Evolutionary conservation across 1,140 invertebrate genomes (phyloP).

Genomic region (Papilio helenus): DNA sequence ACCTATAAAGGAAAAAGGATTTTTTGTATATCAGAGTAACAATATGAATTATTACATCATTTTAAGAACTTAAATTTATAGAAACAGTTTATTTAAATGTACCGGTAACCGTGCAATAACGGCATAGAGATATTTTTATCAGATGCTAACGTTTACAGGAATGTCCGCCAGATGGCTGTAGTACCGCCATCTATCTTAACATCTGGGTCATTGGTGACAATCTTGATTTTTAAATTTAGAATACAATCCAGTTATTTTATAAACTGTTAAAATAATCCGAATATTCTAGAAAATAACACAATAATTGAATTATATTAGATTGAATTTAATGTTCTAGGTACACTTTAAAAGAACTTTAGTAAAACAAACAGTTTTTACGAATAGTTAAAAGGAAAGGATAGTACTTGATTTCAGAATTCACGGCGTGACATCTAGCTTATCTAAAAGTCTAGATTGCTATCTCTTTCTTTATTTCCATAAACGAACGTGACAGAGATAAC

Average conservation of each 20-base stretch:
- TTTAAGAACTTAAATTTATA: not conserved
- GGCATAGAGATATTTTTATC: not conserved
- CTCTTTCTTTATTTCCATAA: conserved; percentile 2
- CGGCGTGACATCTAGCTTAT: not conserved
- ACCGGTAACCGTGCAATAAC: not conserved
- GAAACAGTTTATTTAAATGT: not conserved
- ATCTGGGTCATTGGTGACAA: not conserved
- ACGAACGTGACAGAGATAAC: not conserved
- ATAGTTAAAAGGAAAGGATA: too few relatives aligned
- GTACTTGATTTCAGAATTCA: not conserved
- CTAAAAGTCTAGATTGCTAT: not conserved
- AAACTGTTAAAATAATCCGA: too few relatives aligned
- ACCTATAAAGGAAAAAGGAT: not conserved
- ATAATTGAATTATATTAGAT: too few relatives aligned
- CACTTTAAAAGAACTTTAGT: too few relatives aligned
- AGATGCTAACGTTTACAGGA: not conserved
- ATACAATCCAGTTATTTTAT: too few relatives aligned
- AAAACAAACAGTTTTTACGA: too few relatives aligned
- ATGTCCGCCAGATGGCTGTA: not conserved
- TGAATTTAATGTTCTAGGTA: too few relatives aligned
- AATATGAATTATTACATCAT: not conserved
- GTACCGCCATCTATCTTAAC: not conserved
- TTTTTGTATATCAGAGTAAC: not conserved
- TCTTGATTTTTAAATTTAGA: not conserved
- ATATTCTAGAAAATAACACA: too few relatives aligned